Evolutionary conservation across 2,113 vertebrate genomes (phyloP), one percentile per base, ranked within the genome.

Genomic region (Cromileptes altivelis): DNA sequence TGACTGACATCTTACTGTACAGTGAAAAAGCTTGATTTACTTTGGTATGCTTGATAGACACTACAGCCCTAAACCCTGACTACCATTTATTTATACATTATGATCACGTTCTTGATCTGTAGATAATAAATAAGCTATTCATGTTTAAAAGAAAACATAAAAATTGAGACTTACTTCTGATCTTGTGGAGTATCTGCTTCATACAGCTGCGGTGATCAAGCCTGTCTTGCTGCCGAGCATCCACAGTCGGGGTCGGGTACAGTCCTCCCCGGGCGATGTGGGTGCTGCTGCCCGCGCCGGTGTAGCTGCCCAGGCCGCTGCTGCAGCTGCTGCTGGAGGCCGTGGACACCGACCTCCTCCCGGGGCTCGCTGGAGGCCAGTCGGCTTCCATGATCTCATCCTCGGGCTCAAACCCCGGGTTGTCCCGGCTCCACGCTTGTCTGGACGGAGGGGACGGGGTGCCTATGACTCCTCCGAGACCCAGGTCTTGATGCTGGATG

Each of bases 381-480:
- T 96, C 96, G 74, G 96, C 96, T 69, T 96, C 95, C 92, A 97
- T 95, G 78, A 97, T 97, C 85, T 96, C 97, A 17, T 98, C 97
- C 89, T 97, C 97, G 1, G 97, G 95, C 81, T 99, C 98, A 67
- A 98, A 99, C 3, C 96, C 97, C 0, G 97, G 97, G 91, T 99
- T 99, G 18, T 98, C 97, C 21, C 97, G 95, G 89, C 98, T 99
- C 98, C 98, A 99, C 0, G 98, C 98, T 89, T 99, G 97, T 77
- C 98, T 93, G 17, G 97, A 99, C 6, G 95, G 95, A 6, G 97
- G 96, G 6, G 97, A 97, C 3, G 96, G 96, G 0, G 96, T 94
- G 4, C 87, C 93, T 3, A 90, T 82, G n/a, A 92, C 92, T 47
- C 95, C 95, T 33, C 96, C 94, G 33, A 94, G 93, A 6, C 94